Evolutionary conservation across 1,140 invertebrate genomes (phyloP).

Genomic region (Planococcus citri): DNA sequence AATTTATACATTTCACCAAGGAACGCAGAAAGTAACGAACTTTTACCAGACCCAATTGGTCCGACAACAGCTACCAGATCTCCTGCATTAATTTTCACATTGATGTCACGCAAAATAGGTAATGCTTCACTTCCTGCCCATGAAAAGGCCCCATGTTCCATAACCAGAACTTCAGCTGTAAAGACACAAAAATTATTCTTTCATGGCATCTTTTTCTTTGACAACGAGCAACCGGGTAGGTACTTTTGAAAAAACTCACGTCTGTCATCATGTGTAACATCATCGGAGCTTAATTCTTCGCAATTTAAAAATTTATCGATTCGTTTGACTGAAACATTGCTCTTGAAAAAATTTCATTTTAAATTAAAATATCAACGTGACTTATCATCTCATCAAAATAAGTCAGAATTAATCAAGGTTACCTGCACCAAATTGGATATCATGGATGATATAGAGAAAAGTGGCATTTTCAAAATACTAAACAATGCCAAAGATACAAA

Average conservation of each 20-base stretch:
- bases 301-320: constrained; percentile 77
- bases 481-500: too few species aligned
- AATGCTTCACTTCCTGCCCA: constrained; percentile 45
- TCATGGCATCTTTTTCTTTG: too few species aligned
- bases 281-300: constrained; percentile 63
- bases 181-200: neutral
- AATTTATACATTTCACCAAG: constrained; percentile 39
- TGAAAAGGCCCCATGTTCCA: constrained; percentile 34
- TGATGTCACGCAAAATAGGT: constrained; percentile 36
- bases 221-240: too few species aligned
- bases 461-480: constrained; percentile 43
- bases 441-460: constrained; percentile 34
- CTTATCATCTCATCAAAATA: too few species aligned
- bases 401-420: too few species aligned
- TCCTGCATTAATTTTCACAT: constrained; percentile 30
- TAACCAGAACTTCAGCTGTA: constrained; percentile 30
- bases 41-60: constrained; percentile 44
- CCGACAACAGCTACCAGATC: constrained; percentile 43
- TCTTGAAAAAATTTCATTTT: constrained; percentile 26
- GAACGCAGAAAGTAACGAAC: constrained; percentile 42
- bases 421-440: constrained; percentile 35
- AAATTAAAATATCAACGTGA: neutral
- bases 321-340: constrained; percentile 35
- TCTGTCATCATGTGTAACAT: constrained; percentile 45
- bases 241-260: constrained; percentile 46